Base-by-base conservation (phyloP, 2,113 vertebrate species). In the Thryonomys swinderianus region DNA sequence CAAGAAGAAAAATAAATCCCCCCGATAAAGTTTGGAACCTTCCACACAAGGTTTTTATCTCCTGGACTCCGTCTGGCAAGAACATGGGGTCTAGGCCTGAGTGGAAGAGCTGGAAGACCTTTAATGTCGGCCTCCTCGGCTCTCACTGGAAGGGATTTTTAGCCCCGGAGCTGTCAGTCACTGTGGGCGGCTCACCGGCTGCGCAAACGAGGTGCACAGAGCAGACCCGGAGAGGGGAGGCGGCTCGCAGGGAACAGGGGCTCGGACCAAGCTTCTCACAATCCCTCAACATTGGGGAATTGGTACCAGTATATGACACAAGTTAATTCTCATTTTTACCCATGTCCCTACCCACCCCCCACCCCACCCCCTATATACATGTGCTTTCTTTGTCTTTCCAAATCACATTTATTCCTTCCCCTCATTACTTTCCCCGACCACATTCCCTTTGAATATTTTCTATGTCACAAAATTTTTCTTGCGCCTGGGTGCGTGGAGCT, bases 1-100 rank as follows among this genome's bases (percentile, higher is more conserved):
- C 98, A 78, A 64, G 95, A 88, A 84, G 59, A 87, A 96, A 48
- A 97, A 94, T 88, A 95, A 95, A 95, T 95, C 97, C 92, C 85
- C 85, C 51, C 69, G 48, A 94, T 90, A 95, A 93, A 57, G 69
- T 95, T 97, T 93, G 0, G 57, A 97, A 97, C 37, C 30, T 69
- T 79, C 91, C 95, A 64, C 87, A 88, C 91, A 93, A 14, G 74
- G 69, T 79, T 90, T 93, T 95, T 96, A 64, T 80, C 90, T 57
- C 79, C n/a, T 79, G 92, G 95, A 96, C 61, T 93, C 93, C 48
- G 34, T 48, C 76, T 73, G 53, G 76, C 10, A 34, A 96, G 96
- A 97, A 61, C 81, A 85, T 20, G 27, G 64, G 73, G 88, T 45
- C 40, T 55, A 18, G 2, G 53, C 62, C 10, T 32, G 32, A 48